Conservation (phyloP, 2,113 vertebrate genomes). For the Pomatostomus ruficeps region DNA sequence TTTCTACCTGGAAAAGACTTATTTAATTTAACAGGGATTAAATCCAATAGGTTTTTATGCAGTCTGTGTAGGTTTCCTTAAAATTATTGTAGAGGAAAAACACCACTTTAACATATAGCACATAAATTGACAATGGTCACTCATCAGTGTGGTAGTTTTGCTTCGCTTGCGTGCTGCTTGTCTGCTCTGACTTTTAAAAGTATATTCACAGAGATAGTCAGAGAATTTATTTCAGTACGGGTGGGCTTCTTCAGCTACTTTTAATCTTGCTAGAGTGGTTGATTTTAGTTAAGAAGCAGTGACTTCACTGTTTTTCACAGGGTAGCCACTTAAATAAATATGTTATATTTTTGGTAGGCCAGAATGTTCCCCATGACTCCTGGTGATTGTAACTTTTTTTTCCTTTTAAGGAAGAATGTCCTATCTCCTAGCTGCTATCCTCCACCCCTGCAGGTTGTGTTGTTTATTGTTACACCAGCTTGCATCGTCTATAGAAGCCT, state of each 20-base stretch:
- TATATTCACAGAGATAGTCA: background rate
- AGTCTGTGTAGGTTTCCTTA: background rate
- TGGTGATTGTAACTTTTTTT: background rate
- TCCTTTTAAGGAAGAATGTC: background rate
- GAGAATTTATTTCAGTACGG: background rate
- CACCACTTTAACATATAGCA: background rate
- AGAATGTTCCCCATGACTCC: background rate
- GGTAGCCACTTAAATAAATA: background rate
- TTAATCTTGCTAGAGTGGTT: background rate
- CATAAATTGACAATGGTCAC: background rate
- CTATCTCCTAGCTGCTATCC: background rate
- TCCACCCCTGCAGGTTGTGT: background rate
- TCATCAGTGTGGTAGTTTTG: background rate
- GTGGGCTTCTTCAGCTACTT: background rate
- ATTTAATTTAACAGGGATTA: background rate
- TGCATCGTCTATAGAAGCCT: background rate
- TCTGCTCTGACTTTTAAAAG: background rate
- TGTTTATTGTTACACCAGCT: background rate
- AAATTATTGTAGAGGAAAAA: background rate
- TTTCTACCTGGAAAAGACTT: background rate
- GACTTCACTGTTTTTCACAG: background rate
- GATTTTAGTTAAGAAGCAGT: background rate
- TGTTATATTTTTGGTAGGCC: background rate
- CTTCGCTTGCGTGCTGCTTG: background rate
- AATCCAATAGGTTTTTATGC: background rate